Base-by-base conservation (phyloP, 2,113 vertebrate species). In the Chamaetylas fuelleborni region DNA sequence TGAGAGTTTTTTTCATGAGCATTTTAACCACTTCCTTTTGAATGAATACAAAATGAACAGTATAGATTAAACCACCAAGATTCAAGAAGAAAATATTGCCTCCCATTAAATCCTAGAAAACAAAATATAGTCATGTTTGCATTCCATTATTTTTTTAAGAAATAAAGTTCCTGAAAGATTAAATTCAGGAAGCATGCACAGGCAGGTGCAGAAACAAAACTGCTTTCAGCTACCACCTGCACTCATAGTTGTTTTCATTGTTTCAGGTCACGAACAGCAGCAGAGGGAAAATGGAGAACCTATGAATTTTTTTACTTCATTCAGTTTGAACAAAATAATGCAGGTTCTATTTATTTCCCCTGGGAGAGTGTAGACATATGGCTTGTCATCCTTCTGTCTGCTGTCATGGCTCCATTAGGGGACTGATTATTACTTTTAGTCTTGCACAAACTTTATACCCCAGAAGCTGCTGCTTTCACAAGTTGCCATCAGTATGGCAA, bases 101-200 rank as follows among this genome's bases (percentile, higher is more conserved):
- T 84, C 53, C 31, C 56, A 33, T 43, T 10, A 85, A 94, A 80
- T 56, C 57, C 81, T 76, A 76, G 36, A 43, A 42, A 25, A 54
- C 20, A 89, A 92, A 73, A 86, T 16, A 56, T 1, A 54, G 20
- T 56, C 34, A 48, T 65, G 24, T 56, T 73, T 57, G 67, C 23
- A 29, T 70, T 73, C 29, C 57, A 16, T 51, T 84, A 11, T 71
- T 85, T 80, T 79, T 94, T 56, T 40, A 61, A 85, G 78, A 80
- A 78, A 72, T 64, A 4, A 64, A 65, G 34, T 82, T 74, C 40
- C 48, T 83, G 43, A 83, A 89, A 93, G 58, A 95, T 83, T 80
- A 87, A 94, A 95, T 80, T 91, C 82, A 92, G n/a, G 42, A 92
- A 92, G 81, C 81, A 92, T 38, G 48, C 48, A 83, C 65, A 90